Percentiles rank a stretch among this genome's conserved stretches.
Evolutionary conservation across 1,140 invertebrate genomes (phyloP).

Genomic region (Zaprionus davidi): DNA sequence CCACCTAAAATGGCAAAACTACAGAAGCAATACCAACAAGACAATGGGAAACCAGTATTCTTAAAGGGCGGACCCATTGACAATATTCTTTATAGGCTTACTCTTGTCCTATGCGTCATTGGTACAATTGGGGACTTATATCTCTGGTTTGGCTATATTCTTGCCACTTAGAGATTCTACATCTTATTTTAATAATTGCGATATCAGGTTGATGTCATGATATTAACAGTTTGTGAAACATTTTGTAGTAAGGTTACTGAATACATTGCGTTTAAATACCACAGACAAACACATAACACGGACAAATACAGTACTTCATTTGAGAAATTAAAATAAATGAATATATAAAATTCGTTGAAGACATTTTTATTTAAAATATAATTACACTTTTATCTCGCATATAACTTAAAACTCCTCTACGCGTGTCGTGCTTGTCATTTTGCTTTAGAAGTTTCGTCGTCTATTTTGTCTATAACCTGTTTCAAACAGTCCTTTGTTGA

Average conservation of each 20-base stretch:
- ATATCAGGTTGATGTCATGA: background rate
- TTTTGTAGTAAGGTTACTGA: constrained; percentile 17
- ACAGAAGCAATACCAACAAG: constrained; percentile 84
- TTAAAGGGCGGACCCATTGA: constrained; percentile 87
- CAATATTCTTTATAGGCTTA: constrained; percentile 85
- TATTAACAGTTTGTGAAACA: constrained; percentile 19
- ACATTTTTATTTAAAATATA: constrained; percentile 25
- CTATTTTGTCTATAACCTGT: constrained; percentile 81
- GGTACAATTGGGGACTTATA: constrained; percentile 74
- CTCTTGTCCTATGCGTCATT: constrained; percentile 79
- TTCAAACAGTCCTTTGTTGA: constrained; percentile 82
- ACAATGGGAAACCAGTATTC: constrained; percentile 86
- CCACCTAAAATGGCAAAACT: constrained; percentile 70
- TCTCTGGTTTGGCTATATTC: constrained; percentile 54
- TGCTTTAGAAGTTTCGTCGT: constrained; percentile 55
- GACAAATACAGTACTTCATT: constrained; percentile 18
- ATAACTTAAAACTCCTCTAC: background rate
- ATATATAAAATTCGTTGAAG: constrained; percentile 3
- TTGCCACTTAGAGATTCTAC: constrained; percentile 14
- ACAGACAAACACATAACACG: background rate
- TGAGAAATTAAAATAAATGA: constrained; percentile 4
- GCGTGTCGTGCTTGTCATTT: constrained; percentile 35
- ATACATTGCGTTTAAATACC: background rate
- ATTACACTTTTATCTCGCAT: background rate
- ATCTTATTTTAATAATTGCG: background rate